Conservation (phyloP, 1,140 invertebrate species). For the Orius insidiosus region DNA sequence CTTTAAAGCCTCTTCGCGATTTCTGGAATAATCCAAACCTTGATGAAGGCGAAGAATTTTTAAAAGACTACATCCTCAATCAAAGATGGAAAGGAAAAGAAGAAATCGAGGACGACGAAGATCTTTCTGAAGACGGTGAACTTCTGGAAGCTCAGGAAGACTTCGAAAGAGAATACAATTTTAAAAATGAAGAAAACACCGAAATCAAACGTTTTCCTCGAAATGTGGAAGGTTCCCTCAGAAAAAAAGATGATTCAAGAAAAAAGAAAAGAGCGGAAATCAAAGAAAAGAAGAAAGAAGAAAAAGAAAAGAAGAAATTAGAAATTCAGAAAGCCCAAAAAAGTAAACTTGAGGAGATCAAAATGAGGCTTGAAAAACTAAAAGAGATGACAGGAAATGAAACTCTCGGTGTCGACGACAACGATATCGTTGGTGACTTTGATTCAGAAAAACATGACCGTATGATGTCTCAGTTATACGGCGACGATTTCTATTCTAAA, state of each 20-base stretch:
- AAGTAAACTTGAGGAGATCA: conserved; percentile 76
- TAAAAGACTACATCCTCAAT: conserved; percentile 84
- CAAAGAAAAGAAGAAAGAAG: conserved; percentile 60
- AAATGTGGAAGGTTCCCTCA: conserved; percentile 64
- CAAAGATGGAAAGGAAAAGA: conserved; percentile 54
- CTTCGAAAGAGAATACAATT: conserved; percentile 93
- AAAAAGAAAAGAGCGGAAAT: conserved; percentile 57
- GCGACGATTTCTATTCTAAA: conserved; percentile 64
- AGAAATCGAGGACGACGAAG: conserved; percentile 49
- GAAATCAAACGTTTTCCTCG: conserved; percentile 72
- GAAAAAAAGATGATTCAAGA: conserved; percentile 60
- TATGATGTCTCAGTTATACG: conserved; percentile 73
- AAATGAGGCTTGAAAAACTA: conserved; percentile 71
- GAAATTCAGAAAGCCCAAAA: conserved; percentile 76
- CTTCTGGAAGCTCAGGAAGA: conserved; percentile 53
- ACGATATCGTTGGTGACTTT: conserved; percentile 73
- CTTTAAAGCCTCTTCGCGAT: conserved; percentile 57
- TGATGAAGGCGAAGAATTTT: conserved; percentile 67
- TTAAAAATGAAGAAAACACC: conserved; percentile 36
- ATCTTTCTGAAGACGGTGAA: conserved; percentile 63
- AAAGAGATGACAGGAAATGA: conserved; percentile 79
- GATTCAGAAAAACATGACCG: conserved; percentile 77
- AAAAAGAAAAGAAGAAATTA: conserved; percentile 65
- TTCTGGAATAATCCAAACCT: conserved; percentile 72
- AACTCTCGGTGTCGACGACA: conserved; percentile 33